Evolutionary conservation across 2,113 vertebrate genomes (phyloP).

Genomic region (Hypomesus transpacificus): DNA sequence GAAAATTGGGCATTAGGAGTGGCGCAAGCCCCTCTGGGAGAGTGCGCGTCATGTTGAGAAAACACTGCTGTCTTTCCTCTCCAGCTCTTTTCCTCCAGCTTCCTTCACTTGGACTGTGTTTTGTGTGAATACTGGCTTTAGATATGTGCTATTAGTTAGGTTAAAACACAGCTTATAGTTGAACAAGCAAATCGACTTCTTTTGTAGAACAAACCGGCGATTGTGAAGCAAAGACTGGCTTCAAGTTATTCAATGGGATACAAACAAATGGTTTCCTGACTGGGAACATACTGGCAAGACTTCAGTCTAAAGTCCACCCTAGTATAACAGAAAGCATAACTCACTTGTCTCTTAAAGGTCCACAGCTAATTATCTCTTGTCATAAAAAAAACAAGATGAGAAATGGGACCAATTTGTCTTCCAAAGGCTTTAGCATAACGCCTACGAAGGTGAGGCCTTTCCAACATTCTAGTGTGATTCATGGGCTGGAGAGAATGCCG

Average conservation of each 20-base stretch:
- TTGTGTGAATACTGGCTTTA: no score
- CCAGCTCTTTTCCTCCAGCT: background rate
- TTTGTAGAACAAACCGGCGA: background rate
- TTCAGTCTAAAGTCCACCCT: slow-evolving; percentile 13
- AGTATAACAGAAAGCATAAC: slow-evolving; percentile 15
- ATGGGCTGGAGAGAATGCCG: slow-evolving; percentile 7
- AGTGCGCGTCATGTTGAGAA: background rate
- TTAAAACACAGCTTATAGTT: background rate
- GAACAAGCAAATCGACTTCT: background rate
- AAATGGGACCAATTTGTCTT: slow-evolving; percentile 26
- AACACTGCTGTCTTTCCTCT: background rate
- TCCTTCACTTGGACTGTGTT: no score
- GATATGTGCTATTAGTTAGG: no score
- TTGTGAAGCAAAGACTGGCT: background rate
- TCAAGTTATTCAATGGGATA: background rate
- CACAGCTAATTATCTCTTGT: slow-evolving; percentile 15
- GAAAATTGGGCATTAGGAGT: slow-evolving; percentile 11
- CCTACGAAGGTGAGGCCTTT: background rate
- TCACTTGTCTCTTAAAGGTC: background rate
- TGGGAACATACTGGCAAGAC: slow-evolving; percentile 17
- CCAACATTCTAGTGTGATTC: slow-evolving; percentile 12
- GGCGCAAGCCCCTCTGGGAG: background rate
- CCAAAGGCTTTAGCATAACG: slow-evolving; percentile 4
- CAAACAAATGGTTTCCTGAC: slow-evolving; percentile 27
- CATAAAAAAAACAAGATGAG: slow-evolving; percentile 12